A percentile compares a stretch with the other conserved stretches of the same genome.
Evolutionary conservation across 2,888 invertebrate species (phyloP).

Genomic region (Conomelus anceps): DNA sequence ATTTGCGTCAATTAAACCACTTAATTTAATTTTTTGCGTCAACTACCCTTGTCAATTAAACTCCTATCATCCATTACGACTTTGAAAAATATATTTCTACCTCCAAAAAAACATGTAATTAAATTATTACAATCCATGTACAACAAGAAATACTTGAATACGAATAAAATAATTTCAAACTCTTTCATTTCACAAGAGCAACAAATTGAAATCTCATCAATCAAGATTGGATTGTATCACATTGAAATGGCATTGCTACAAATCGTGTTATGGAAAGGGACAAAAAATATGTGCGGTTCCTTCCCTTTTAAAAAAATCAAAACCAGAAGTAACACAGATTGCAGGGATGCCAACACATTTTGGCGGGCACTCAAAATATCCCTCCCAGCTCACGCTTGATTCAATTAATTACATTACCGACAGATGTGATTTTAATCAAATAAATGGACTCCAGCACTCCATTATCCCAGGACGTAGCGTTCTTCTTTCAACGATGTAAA

Average conservation of each 20-base stretch:
- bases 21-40: no score
- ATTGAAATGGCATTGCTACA: no score
- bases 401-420: slow-evolving; percentile 16
- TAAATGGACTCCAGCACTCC: slow-evolving; percentile 8
- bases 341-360: not conserved
- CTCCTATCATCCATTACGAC: no score
- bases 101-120: no score
- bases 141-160: no score
- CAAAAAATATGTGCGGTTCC: not conserved
- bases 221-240: not conserved
- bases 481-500: not conserved
- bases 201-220: not conserved
- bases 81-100: no score
- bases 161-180: not conserved
- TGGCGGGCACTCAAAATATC: not conserved
- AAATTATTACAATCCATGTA: no score
- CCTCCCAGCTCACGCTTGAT: slow-evolving; percentile 9
- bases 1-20: no score
- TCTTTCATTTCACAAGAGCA: not conserved
- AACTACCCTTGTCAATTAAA: no score
- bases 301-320: not conserved
- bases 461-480: not conserved
- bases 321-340: not conserved
- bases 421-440: slow-evolving; percentile 7
- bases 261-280: no score